Percentiles rank a stretch among this genome's conserved stretches.
Evolutionary conservation across 2,888 invertebrate species (phyloP).

Genomic region (Trichopoda pennipes): DNA sequence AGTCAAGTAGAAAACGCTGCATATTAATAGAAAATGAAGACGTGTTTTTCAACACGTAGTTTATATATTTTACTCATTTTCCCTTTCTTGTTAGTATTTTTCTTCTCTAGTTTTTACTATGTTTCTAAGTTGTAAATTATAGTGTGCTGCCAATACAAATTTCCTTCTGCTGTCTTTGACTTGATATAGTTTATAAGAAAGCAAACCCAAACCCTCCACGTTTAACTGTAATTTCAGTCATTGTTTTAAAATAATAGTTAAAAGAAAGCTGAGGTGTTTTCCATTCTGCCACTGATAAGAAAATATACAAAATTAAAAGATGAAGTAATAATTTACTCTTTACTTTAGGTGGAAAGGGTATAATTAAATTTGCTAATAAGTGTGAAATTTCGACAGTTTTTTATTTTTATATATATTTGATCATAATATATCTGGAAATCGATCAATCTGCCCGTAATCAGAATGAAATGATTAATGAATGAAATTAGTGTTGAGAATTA

Average conservation of each 20-base stretch:
- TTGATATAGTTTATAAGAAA: background rate
- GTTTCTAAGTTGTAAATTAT: conserved; percentile 54
- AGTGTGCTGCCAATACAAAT: conserved; percentile 68
- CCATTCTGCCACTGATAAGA: too few species aligned
- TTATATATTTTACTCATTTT: conserved; percentile 7
- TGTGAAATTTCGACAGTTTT: too few species aligned
- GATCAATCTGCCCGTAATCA: too few species aligned
- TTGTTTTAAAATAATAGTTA: conserved; percentile 36
- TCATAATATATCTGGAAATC: too few species aligned
- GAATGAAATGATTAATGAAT: too few species aligned
- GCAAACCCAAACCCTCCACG: background rate
- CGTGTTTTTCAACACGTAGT: conserved; percentile 44
- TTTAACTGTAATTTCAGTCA: conserved; percentile 44
- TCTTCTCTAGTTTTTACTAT: background rate
- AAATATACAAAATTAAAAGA: too few species aligned
- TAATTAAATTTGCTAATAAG: too few species aligned
- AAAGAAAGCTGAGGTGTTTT: background rate
- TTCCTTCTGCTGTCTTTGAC: conserved; percentile 58
- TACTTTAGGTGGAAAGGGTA: too few species aligned
- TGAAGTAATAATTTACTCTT: too few species aligned
- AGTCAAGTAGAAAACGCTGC: conserved; percentile 45
- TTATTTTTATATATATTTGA: too few species aligned
- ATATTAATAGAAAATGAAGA: conserved; percentile 42
- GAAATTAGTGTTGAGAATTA: too few species aligned
- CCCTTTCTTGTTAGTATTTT: conserved; percentile 1